Conservation (phyloP, 2,797 vertebrate species). For the Anguilla marmorata region DNA sequence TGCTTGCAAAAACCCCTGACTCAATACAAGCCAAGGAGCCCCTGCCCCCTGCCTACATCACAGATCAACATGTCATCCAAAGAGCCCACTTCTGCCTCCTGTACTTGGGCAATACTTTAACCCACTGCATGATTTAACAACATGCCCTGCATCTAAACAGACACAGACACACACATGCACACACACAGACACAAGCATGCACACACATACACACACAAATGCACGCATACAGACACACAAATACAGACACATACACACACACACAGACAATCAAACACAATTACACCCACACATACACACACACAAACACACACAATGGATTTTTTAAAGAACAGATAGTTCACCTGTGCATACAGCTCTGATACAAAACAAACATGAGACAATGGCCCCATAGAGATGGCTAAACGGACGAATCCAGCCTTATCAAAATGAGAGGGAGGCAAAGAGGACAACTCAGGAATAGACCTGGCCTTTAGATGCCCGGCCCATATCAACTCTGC, state of each 20-base stretch:
- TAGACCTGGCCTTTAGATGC: not conserved
- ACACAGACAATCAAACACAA: not conserved
- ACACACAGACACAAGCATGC: not conserved
- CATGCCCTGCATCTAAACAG: not conserved
- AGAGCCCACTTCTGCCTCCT: not conserved
- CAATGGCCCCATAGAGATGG: not conserved
- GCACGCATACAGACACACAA: not conserved
- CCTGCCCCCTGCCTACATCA: not conserved
- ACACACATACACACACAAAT: too few species aligned
- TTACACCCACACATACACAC: not conserved
- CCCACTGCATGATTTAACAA: not conserved
- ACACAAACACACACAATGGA: too few species aligned
- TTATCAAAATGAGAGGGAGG: not conserved
- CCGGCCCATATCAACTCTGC: not conserved
- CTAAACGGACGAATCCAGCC: not conserved
- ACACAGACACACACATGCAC: not conserved
- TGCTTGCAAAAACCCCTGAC: not conserved
- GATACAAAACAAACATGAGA: not conserved
- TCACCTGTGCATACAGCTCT: not conserved
- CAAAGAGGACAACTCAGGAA: not conserved
- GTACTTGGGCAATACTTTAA: not conserved
- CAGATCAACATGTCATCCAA: not conserved
- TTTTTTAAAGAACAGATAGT: not conserved
- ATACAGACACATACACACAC: not conserved
- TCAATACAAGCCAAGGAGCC: not conserved